A percentile compares a stretch with the other conserved stretches of the same genome.
Evolutionary conservation across 2,888 invertebrate species (phyloP).

Genomic region (Disparrhopalites patrizii): DNA sequence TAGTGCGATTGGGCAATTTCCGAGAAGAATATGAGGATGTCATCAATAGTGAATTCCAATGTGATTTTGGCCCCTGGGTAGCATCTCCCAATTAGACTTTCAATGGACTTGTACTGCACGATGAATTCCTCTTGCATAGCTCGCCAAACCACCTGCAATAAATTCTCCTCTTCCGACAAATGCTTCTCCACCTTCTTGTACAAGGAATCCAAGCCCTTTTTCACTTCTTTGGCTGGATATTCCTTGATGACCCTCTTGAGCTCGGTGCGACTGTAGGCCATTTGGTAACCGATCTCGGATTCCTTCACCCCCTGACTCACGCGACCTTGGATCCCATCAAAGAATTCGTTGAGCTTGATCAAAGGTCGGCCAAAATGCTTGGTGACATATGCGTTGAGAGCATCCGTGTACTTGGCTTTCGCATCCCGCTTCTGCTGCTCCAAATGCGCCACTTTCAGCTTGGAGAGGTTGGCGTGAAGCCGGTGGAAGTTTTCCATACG

Average conservation of each 20-base stretch:
- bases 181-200: conserved; percentile 98
- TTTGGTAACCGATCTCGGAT: conserved; percentile 95
- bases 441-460: conserved; percentile 82
- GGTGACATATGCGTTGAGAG: conserved; percentile 85
- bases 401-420: conserved; percentile 83
- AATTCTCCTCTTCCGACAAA: conserved; percentile 87
- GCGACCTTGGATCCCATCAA: conserved; percentile 91
- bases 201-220: conserved; percentile 84
- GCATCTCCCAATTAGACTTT: conserved; percentile 88
- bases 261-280: conserved; percentile 95
- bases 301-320: conserved; percentile 92
- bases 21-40: conserved; percentile 94
- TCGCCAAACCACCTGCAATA: conserved; percentile 95
- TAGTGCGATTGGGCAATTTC: conserved; percentile 95
- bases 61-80: conserved; percentile 93
- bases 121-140: conserved; percentile 99
- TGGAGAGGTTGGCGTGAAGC: conserved; percentile 77
- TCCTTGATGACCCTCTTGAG: conserved; percentile 88
- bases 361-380: conserved; percentile 90
- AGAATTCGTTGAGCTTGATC: conserved; percentile 89
- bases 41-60: conserved; percentile 90
- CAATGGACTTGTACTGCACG: conserved; percentile 87
- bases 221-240: conserved; percentile 89
- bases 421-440: conserved; percentile 85
- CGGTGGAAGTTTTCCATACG: conserved; percentile 97